phyloP scores from a whole-genome alignment of 2,888 invertebrate species.

The Palloptera scutellata region DNA sequence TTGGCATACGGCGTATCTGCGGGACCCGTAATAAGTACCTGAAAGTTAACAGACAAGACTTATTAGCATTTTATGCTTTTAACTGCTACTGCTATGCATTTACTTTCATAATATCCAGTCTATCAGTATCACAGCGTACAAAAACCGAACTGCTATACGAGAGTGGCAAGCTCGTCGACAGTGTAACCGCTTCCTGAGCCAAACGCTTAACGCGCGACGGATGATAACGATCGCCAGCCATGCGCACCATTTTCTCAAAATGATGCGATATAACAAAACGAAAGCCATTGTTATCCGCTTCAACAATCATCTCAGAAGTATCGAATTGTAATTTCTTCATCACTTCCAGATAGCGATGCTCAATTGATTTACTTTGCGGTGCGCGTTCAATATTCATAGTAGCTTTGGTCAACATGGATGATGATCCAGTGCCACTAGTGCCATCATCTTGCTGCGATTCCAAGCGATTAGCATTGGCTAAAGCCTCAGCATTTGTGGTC shows the following conservation, averaged over 20 bases:
- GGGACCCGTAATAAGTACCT: slow-evolving; percentile 91
- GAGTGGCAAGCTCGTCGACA: slow-evolving; percentile 90
- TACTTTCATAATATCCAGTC: slow-evolving; percentile 95
- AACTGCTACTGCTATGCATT: slow-evolving; percentile 3
- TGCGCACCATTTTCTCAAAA: slow-evolving; percentile 86
- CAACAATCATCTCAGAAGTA: slow-evolving; percentile 90
- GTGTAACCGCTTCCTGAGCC: slow-evolving; percentile 93
- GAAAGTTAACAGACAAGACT: slow-evolving; percentile 32
- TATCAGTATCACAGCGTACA: slow-evolving; percentile 92
- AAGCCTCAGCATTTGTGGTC: slow-evolving; percentile 58
- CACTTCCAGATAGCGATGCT: slow-evolving; percentile 82
- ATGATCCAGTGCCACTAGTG: slow-evolving; percentile 19
- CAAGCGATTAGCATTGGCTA: slow-evolving; percentile 48
- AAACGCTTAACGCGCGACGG: slow-evolving; percentile 88
- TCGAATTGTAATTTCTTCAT: slow-evolving; percentile 93
- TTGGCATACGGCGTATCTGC: slow-evolving; percentile 92
- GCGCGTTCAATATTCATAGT: slow-evolving; percentile 64
- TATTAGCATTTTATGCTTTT: not conserved
- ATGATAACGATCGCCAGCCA: slow-evolving; percentile 86
- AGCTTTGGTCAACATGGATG: no score
- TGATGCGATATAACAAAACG: slow-evolving; percentile 89
- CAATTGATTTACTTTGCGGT: slow-evolving; percentile 68
- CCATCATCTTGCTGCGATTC: slow-evolving; percentile 38
- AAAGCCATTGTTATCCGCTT: slow-evolving; percentile 76
- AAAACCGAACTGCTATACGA: slow-evolving; percentile 94